Evolutionary conservation across 2,797 vertebrate genomes (phyloP).

Genomic region (Rallus crepitans): DNA sequence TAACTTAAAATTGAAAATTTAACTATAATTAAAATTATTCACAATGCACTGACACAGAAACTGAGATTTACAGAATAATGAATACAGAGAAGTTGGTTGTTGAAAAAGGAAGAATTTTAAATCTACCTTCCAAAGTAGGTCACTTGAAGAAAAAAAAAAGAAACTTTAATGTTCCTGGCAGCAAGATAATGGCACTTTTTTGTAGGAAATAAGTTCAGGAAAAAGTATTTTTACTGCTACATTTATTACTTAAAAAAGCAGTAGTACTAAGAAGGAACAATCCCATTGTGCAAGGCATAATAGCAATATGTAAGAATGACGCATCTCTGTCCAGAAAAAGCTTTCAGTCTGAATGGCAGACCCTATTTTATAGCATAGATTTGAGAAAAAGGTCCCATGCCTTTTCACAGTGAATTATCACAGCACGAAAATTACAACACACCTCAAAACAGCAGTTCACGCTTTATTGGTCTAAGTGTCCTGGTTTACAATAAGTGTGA

Average conservation of each 20-base stretch:
- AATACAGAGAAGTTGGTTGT: neutral
- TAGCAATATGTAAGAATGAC: neutral
- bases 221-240: conserved; percentile 13
- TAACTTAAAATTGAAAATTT: neutral
- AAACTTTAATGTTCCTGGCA: neutral
- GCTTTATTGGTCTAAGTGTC: neutral
- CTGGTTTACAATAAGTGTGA: neutral
- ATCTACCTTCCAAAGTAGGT: neutral
- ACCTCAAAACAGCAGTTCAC: neutral
- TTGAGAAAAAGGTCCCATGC: neutral
- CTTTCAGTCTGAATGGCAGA: neutral
- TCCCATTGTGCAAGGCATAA: neutral
- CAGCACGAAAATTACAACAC: neutral
- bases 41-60: neutral
- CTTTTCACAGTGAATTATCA: neutral
- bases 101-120: neutral
- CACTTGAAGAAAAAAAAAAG: neutral
- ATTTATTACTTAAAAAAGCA: conserved; percentile 3
- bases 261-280: neutral
- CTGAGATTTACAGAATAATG: neutral
- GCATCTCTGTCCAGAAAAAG: neutral
- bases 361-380: neutral
- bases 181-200: neutral
- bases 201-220: neutral
- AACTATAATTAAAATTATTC: neutral